Evolutionary conservation across 2,888 invertebrate species (phyloP).

Genomic region (Noctuana brunneofusca): DNA sequence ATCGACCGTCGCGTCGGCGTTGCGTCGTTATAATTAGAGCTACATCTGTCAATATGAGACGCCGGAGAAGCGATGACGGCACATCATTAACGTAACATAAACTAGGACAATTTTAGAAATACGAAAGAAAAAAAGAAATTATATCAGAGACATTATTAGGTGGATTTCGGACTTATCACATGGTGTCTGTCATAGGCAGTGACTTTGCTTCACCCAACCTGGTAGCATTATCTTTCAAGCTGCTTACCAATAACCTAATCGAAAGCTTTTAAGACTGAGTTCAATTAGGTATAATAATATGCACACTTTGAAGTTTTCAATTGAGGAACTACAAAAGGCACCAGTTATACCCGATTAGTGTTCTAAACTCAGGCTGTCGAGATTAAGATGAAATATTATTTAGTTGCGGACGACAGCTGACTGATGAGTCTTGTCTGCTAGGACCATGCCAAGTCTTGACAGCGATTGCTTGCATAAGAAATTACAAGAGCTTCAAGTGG

Average conservation of each 20-base stretch:
- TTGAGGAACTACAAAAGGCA: neutral
- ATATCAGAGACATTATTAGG: neutral
- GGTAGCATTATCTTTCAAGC: too few relatives aligned
- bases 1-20: neutral
- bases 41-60: constrained; percentile 35
- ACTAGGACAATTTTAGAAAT: neutral
- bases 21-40: constrained; percentile 35
- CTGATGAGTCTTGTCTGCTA: constrained; percentile 8
- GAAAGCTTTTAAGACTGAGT: neutral
- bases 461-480: constrained; percentile 5
- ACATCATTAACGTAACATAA: constrained; percentile 21
- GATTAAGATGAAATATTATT: constrained; percentile 22
- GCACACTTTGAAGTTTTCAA: neutral
- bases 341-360: neutral
- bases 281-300: neutral
- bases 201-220: too few relatives aligned
- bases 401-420: constrained; percentile 18
- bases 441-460: constrained; percentile 9
- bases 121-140: neutral
- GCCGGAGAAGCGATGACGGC: constrained; percentile 35
- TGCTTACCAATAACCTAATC: too few relatives aligned
- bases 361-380: neutral
- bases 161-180: neutral
- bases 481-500: neutral
- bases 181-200: too few relatives aligned